Evolutionary conservation across 1,140 invertebrate species (phyloP), one percentile per base, ranked within the genome.

Genomic region (Holcopasites calliopsidis): DNA sequence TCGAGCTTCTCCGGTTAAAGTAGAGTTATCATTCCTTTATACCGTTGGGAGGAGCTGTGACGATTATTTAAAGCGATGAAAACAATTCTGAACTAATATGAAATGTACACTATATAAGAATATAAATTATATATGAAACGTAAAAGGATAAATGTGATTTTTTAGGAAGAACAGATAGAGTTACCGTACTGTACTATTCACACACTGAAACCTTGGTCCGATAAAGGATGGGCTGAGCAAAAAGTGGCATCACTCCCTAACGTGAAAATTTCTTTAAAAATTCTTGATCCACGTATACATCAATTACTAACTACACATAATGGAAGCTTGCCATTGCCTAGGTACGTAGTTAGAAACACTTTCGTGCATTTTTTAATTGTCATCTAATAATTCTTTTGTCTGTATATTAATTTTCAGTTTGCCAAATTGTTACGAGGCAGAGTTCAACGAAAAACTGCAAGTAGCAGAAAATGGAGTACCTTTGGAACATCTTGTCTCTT

Each of bases 401-500:
- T 0, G 40, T 44, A 28, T 57, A 80, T 70, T 58, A 49, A 70
- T 85, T 87, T 87, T 47, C 79, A 97, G 96, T 86, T 94, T 97
- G 76, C 93, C 95, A 52, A 93, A 94, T 76, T 98, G 97, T 88
- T 97, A 97, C 82, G 93, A 94, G 85, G 93, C 93, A 18, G 94
- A 96, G 87, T 95, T 96, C 88, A 91, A 93, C 72, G 87, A 93
- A 80, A 61, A 90, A 38, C 77, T 95, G 82, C 87, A 92, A 50
- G 82, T 92, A 31, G 86, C 93, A 85, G 93, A 94, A 35, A 93
- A 92, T 72, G 96, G 96, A 2, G 96, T 97, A 6, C 95, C 96
- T 13, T 88, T 98, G 26, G 97, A 98, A 86, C 97, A 98, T 90
- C 91, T 98, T 26, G 93, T 98, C 0, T 94, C 95, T n/a, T 97